Percentiles rank a stretch among this genome's conserved stretches.
These are phyloP conservation scores for Pocota personata DNA, from an alignment of 2,888 invertebrate species.

Conservation along the genomic window DNA sequence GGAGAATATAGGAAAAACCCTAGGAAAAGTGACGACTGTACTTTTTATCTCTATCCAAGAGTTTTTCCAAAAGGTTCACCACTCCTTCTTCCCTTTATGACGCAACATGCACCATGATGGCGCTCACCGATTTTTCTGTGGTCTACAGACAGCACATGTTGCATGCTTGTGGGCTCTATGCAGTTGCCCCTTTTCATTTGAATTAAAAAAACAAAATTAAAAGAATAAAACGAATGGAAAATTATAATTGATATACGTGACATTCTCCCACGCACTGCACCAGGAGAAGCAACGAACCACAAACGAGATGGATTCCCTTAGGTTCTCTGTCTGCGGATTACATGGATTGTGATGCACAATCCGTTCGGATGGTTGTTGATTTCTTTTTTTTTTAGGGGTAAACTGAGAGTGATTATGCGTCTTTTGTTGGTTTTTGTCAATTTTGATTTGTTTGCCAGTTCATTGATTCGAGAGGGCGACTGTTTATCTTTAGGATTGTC, in stretches of 20 bases:
- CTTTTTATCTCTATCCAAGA: constrained; percentile 23
- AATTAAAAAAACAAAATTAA: constrained; percentile 41
- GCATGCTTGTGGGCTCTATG: background rate
- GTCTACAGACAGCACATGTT: constrained; percentile 11
- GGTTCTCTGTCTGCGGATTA: constrained; percentile 12
- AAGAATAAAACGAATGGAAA: constrained; percentile 32
- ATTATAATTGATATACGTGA: constrained; percentile 66
- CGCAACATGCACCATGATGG: constrained; percentile 21
- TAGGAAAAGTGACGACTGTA: constrained; percentile 71
- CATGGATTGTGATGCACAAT: constrained; percentile 36
- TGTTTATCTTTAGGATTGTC: constrained; percentile 1
- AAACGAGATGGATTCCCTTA: constrained; percentile 41
- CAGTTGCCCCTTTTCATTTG: constrained; percentile 61
- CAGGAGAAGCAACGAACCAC: constrained; percentile 34
- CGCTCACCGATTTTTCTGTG: constrained; percentile 50
- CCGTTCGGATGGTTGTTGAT: background rate
- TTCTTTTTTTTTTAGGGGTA: constrained; percentile 3
- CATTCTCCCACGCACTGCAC: constrained; percentile 69
- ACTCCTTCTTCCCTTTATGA: constrained; percentile 14
- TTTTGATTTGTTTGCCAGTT: constrained; percentile 61
- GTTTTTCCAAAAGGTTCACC: constrained; percentile 49
- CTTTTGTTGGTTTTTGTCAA: constrained; percentile 6
- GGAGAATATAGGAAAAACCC: constrained; percentile 46
- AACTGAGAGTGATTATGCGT: background rate
- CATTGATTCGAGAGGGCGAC: constrained; percentile 6